phyloP scores from a whole-genome alignment of 1,140 invertebrate species.

The Diachasma alloeum region DNA sequence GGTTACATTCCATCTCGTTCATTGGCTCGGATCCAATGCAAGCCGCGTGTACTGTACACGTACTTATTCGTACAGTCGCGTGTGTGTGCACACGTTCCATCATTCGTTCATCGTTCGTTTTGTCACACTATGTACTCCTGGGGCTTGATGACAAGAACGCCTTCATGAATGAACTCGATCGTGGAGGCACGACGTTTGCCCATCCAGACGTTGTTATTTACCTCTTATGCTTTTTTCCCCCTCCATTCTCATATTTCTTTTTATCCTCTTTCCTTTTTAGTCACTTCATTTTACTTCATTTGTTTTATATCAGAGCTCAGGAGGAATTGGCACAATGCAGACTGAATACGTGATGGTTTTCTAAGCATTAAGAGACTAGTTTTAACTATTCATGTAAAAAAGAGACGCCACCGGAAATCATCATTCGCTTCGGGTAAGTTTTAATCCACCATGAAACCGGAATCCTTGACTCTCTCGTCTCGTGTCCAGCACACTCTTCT shows the following conservation, averaged over 20 bases:
- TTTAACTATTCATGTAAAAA: constrained; percentile 33
- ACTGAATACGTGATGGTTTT: constrained; percentile 44
- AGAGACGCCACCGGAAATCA: constrained; percentile 57
- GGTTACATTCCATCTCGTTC: constrained; percentile 38
- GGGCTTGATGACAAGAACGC: constrained; percentile 39
- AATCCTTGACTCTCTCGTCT: constrained; percentile 33
- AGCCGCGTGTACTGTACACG: background rate
- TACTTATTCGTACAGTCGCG: background rate
- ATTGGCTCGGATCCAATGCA: constrained; percentile 29
- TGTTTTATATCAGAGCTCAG: background rate
- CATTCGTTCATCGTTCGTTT: background rate
- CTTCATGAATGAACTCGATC: constrained; percentile 50
- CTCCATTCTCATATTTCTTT: background rate
- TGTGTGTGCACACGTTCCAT: background rate
- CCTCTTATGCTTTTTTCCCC: background rate
- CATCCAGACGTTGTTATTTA: constrained; percentile 11
- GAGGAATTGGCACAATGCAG: constrained; percentile 48
- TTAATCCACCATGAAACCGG: constrained; percentile 37
- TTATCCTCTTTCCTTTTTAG: constrained; percentile 14
- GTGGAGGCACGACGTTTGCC: constrained; percentile 15
- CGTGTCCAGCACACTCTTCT: background rate
- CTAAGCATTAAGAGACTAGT: background rate
- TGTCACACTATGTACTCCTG: background rate
- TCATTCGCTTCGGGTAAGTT: constrained; percentile 36
- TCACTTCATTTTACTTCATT: background rate